Evolutionary conservation across 2,113 vertebrate species (phyloP).

Genomic region (Plestiodon gilberti): DNA sequence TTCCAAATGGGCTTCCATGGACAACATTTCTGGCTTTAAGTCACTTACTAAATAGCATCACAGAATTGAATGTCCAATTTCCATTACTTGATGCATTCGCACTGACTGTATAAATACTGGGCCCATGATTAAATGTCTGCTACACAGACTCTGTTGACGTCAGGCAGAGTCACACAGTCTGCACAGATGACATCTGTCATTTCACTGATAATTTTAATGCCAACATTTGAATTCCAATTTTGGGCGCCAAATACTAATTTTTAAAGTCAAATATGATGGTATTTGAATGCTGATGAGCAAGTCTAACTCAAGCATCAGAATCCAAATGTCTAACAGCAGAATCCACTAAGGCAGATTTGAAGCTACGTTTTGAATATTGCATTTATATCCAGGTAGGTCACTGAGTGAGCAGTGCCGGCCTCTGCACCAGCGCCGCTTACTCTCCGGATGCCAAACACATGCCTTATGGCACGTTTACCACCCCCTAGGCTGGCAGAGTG

Average conservation of each 20-base stretch:
- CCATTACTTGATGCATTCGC: neutral
- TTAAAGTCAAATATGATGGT: neutral
- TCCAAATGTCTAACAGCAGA: neutral
- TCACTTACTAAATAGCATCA: neutral
- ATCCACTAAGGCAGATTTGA: neutral
- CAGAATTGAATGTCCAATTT: neutral
- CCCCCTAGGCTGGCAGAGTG: neutral
- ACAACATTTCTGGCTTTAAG: neutral
- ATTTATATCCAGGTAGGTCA: no score
- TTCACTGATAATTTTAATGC: neutral
- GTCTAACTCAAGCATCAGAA: neutral
- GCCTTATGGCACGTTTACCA: no score
- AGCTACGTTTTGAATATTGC: neutral
- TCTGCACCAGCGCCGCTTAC: no score
- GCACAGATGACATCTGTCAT: neutral
- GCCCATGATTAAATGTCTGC: neutral
- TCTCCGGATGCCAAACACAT: no score
- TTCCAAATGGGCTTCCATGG: neutral
- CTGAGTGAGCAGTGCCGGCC: no score
- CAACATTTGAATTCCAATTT: neutral
- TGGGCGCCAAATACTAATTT: neutral
- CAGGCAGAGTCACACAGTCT: neutral
- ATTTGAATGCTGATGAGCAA: neutral
- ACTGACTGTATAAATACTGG: neutral
- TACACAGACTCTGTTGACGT: neutral